Conservation (phyloP, 2,888 invertebrate species). For the Agrilus biguttatus region DNA sequence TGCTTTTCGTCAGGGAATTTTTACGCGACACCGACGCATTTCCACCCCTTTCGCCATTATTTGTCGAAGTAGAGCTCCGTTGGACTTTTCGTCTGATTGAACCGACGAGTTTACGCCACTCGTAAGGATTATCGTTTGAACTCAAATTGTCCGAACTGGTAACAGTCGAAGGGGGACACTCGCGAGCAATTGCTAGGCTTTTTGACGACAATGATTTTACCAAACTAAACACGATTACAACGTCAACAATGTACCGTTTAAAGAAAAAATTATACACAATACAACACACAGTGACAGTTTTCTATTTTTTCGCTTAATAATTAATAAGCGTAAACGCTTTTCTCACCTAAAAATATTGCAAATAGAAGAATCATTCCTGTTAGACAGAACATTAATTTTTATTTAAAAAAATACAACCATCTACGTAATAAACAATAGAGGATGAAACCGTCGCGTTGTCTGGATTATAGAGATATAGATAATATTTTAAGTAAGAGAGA, state of each 20-base stretch:
- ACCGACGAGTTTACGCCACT: conserved; percentile 33
- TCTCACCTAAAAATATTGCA: conserved; percentile 3
- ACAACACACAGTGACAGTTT: no score
- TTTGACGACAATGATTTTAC: conserved; percentile 24
- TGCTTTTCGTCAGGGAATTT: conserved; percentile 29
- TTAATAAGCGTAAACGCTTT: conserved; percentile 10
- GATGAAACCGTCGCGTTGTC: no score
- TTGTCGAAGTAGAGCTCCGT: conserved; percentile 24
- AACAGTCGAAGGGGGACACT: conserved; percentile 16
- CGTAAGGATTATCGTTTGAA: conserved; percentile 19
- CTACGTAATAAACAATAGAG: no score
- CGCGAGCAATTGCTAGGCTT: conserved; percentile 24
- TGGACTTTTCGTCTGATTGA: conserved; percentile 32
- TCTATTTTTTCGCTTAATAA: not conserved
- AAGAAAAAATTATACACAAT: no score
- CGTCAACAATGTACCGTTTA: not conserved
- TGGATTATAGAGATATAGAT: no score
- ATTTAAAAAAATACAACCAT: no score
- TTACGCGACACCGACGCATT: conserved; percentile 21
- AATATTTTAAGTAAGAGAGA: no score
- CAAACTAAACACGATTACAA: conserved; percentile 25
- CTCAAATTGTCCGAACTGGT: conserved; percentile 12
- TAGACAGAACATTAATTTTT: no score
- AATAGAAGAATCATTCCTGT: no score
- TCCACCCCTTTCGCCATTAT: conserved; percentile 6